Percentiles rank a stretch among this genome's conserved stretches.
Conservation (phyloP, 2,888 invertebrate species). For the Sycophila texana region DNA sequence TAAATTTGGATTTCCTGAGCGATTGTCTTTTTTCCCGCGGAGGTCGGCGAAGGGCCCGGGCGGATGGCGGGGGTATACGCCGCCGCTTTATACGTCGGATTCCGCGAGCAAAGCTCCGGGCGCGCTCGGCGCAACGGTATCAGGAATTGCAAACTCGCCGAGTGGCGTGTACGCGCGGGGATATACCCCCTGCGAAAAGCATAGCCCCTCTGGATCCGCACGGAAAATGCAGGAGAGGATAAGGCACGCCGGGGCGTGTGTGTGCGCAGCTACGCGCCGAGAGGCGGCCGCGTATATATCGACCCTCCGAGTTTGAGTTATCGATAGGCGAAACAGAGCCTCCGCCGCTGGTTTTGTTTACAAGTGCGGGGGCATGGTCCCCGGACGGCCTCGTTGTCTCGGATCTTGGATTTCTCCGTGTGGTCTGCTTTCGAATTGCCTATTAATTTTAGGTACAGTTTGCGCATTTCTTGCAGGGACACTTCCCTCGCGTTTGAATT, state of each 20-base stretch:
- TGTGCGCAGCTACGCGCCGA: neutral
- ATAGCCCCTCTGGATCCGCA: neutral
- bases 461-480: too few species aligned
- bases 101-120: constrained; percentile 23
- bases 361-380: neutral
- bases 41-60: neutral
- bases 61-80: neutral
- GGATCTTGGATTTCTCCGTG: too few species aligned
- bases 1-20: neutral
- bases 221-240: constrained; percentile 19
- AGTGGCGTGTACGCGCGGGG: neutral
- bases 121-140: neutral
- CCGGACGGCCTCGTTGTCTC: too few species aligned
- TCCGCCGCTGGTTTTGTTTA: constrained; percentile 6
- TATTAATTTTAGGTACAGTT: too few species aligned
- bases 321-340: neutral
- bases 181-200: neutral
- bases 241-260: neutral
- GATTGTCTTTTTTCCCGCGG: neutral
- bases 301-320: constrained; percentile 15
- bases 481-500: too few species aligned
- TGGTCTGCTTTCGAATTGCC: too few species aligned
- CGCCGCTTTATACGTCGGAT: neutral
- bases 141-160: constrained; percentile 25
- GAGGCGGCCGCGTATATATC: neutral